Evolutionary conservation across 2,888 invertebrate species (phyloP).

Genomic region (Eupithecia dodoneata): DNA sequence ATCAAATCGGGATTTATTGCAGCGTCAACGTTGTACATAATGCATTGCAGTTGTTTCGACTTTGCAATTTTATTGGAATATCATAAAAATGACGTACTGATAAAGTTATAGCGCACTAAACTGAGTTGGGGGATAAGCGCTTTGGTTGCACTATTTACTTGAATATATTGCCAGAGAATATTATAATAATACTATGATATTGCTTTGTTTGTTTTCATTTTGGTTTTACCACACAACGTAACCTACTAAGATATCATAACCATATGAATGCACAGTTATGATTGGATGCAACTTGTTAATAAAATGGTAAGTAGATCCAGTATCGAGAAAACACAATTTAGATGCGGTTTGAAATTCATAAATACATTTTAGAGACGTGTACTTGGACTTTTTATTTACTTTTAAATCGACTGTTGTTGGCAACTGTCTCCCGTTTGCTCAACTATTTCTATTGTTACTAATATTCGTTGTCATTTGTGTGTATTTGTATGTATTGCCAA

Average conservation of each 20-base stretch:
- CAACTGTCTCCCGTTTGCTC: not conserved
- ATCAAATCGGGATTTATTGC: conserved; percentile 55
- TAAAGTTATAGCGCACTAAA: conserved; percentile 44
- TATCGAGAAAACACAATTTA: not conserved
- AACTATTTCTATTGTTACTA: not conserved
- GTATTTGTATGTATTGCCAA: no score
- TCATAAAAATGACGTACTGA: conserved; percentile 46
- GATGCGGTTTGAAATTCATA: not conserved
- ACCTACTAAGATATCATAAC: not conserved
- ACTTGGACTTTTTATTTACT: not conserved
- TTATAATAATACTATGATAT: no score
- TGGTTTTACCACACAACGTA: conserved; percentile 27
- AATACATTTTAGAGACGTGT: not conserved
- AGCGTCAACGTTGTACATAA: conserved; percentile 43
- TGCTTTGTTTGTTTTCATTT: conserved; percentile 20
- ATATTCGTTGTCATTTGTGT: not conserved
- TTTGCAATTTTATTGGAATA: conserved; percentile 51
- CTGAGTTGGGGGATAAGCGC: conserved; percentile 17
- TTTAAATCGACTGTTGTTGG: not conserved
- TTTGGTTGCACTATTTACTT: conserved; percentile 5
- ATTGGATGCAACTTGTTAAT: not conserved
- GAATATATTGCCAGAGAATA: not conserved
- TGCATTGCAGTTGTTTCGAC: conserved; percentile 52
- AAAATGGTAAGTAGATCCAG: not conserved
- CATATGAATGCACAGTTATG: not conserved